Percentiles rank a stretch among this genome's conserved stretches.
Conservation (phyloP, 2,888 invertebrate species). For the Pheosia gnoma region DNA sequence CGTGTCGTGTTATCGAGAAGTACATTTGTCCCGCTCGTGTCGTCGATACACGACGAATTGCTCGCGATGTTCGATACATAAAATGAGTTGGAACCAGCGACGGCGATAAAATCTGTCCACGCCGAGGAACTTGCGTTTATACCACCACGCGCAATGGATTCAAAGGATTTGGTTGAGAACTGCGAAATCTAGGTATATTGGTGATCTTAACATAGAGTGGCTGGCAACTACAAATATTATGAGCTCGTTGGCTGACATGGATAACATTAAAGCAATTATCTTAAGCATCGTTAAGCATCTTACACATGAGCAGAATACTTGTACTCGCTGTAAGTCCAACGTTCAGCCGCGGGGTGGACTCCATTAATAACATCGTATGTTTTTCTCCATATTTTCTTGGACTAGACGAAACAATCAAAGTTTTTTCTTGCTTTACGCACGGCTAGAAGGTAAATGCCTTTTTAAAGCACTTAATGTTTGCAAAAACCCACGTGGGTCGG, state of each 20-base stretch:
- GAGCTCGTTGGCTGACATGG: too few relatives aligned
- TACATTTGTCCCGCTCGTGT: background rate
- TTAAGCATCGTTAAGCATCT: too few relatives aligned
- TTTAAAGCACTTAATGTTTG: constrained; percentile 67
- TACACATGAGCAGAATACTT: too few relatives aligned
- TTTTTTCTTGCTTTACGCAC: constrained; percentile 15
- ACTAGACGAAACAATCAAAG: background rate
- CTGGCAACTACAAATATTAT: too few relatives aligned
- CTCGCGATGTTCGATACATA: background rate
- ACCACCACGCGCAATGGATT: background rate
- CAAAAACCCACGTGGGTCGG: constrained; percentile 68
- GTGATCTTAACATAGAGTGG: too few relatives aligned
- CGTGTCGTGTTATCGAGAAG: background rate
- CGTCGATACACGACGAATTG: background rate
- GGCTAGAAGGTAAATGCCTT: constrained; percentile 56
- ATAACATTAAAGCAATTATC: too few relatives aligned
- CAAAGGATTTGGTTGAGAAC: background rate
- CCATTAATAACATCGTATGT: background rate
- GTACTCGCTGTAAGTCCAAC: background rate
- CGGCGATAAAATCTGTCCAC: background rate
- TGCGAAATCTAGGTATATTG: too few relatives aligned
- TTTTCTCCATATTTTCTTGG: background rate
- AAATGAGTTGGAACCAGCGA: background rate
- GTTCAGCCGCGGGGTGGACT: background rate
- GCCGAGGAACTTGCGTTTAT: too few relatives aligned